Evolutionary conservation across 2,888 invertebrate species (phyloP), one percentile per base, ranked within the genome.

Genomic region (Halictus ligatus): DNA sequence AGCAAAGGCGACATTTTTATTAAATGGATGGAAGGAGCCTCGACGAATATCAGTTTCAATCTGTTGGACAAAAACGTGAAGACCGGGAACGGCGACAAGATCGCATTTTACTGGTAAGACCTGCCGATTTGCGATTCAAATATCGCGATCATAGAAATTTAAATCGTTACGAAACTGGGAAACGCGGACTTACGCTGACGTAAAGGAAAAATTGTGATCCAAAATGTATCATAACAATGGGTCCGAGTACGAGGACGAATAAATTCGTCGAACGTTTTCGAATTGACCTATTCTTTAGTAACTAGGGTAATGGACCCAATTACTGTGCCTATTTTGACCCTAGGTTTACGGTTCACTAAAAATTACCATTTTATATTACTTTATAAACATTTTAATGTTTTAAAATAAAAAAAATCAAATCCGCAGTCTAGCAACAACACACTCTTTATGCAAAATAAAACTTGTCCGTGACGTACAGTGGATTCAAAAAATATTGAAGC

Each of bases 1-100:
- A 96, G 96, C 89, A 98, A 98, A 95, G 99, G 99, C 76, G 97
- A 98, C 18, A 97, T 99, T 91, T 98, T 96, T 92, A 97, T 98
- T 73, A 98, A 98, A 95, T 99, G 99, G 98, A 97, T 99, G 97
- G 98, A 98, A 93, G 99, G 99, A 15, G 98, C 98, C 7, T 97
- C 97, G 60, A 99, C 99, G 67, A 99, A 99, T 95, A 97, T 99
- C 88, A 98, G 98, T 94, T 99, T 99, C 96, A 99, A 99, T 96
- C 96, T 98, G 78, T 96, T 99, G 91, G 99, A 99, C 95, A 97
- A 98, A 88, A 98, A 99, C 95, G 97, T 99, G 80, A 97, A 98
- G 93, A 98, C 97, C 91, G 99, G 99, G 25, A 96, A 97, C 87
- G 99, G 98, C 48, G 98, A 99, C 92, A 98, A 97, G 95, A 96